Conservation (phyloP, 2,797 vertebrate species). For the Momotus momota region DNA sequence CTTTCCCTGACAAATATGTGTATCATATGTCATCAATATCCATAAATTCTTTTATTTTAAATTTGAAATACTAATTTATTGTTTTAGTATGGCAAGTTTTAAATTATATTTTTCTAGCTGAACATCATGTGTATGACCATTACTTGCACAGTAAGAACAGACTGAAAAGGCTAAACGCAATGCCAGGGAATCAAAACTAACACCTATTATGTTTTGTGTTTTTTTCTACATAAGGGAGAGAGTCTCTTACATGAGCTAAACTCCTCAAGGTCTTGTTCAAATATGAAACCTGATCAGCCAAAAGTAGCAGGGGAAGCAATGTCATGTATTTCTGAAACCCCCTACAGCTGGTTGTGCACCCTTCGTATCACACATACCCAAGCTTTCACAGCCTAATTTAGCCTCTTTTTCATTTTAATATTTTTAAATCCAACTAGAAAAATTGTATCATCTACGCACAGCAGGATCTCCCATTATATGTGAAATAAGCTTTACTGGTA, state of each 20-base stretch:
- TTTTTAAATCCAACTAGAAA: conserved; percentile 70
- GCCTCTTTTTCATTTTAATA: conserved; percentile 68
- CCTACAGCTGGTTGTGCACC: conserved; percentile 27
- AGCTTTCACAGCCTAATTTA: conserved; percentile 55
- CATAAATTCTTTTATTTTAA: background rate
- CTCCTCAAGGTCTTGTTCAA: conserved; percentile 34
- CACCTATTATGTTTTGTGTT: background rate
- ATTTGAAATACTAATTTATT: background rate
- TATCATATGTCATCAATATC: background rate
- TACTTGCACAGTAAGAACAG: conserved; percentile 45
- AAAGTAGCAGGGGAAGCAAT: background rate
- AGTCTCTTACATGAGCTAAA: conserved; percentile 29
- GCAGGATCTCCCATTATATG: conserved; percentile 47
- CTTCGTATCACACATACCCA: background rate
- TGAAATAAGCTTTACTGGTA: conserved; percentile 71
- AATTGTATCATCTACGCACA: conserved; percentile 65
- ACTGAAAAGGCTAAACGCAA: conserved; percentile 27
- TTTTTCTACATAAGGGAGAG: background rate
- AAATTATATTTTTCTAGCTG: background rate
- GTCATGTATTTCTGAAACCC: conserved; percentile 33
- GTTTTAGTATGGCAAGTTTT: background rate
- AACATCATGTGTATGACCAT: conserved; percentile 8
- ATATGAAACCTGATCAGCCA: background rate
- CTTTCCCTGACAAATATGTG: background rate
- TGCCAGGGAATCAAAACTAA: conserved; percentile 30